Evolutionary conservation across 92 coral and sea anemone genomes (phyloP).

Genomic region (Plumapathes pennacea): DNA sequence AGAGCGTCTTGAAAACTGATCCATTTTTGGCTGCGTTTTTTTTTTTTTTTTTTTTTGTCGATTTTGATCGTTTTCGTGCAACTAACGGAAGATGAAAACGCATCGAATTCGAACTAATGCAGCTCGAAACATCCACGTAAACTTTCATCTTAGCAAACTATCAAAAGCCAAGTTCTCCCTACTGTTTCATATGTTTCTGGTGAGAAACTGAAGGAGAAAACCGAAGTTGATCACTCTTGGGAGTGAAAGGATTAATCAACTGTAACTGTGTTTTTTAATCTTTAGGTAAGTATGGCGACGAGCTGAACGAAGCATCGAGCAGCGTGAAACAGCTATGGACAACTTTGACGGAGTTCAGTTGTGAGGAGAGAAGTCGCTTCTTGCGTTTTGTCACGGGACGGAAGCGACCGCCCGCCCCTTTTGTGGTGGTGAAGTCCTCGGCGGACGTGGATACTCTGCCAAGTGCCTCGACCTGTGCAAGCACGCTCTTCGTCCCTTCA

Average conservation of each 20-base stretch:
- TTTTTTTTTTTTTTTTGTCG: too few species aligned
- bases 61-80: too few species aligned
- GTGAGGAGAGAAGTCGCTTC: constrained; percentile 90
- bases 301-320: constrained; percentile 73
- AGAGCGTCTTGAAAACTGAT: too few species aligned
- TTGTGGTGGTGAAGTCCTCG: constrained; percentile 88
- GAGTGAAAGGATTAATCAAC: neutral
- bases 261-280: neutral
- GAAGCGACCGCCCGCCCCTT: constrained; percentile 92
- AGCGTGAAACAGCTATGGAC: constrained; percentile 81
- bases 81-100: too few species aligned
- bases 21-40: too few species aligned
- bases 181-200: too few species aligned
- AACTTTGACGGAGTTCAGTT: constrained; percentile 71
- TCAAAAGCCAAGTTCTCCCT: too few species aligned
- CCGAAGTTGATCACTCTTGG: too few species aligned
- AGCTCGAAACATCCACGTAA: too few species aligned
- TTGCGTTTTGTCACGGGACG: constrained; percentile 97
- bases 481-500: constrained; percentile 84
- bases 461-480: constrained; percentile 96
- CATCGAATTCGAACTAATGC: too few species aligned
- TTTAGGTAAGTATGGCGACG: constrained; percentile 95
- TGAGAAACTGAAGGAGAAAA: too few species aligned
- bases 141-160: too few species aligned
- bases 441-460: constrained; percentile 82